phyloP scores from a whole-genome alignment of 2,888 invertebrate species.

The Bembecia ichneumoniformis region DNA sequence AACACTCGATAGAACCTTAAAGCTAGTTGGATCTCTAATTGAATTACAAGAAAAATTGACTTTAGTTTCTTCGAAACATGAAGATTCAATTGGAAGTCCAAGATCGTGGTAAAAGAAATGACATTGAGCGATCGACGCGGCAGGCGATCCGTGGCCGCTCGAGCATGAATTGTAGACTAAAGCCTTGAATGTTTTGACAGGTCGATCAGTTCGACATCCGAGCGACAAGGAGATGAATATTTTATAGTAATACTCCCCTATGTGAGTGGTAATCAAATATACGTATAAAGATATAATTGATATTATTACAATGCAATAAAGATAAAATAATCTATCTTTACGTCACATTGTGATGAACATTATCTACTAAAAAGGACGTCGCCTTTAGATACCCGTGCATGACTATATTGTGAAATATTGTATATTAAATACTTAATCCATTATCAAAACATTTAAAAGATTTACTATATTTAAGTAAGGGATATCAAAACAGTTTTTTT shows the following conservation, averaged over 20 bases:
- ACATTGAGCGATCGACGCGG: constrained; percentile 52
- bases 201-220: constrained; percentile 25
- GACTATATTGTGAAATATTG: too few species aligned
- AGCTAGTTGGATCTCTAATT: not conserved
- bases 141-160: constrained; percentile 26
- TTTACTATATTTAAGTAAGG: too few species aligned
- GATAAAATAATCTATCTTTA: too few species aligned
- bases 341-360: too few species aligned
- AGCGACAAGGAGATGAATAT: constrained; percentile 5
- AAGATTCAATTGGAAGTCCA: constrained; percentile 35
- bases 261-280: too few species aligned
- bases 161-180: constrained; percentile 43
- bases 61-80: not conserved
- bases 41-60: not conserved
- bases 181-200: constrained; percentile 36
- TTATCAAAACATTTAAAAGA: too few species aligned
- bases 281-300: too few species aligned
- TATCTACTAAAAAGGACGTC: too few species aligned
- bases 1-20: not conserved
- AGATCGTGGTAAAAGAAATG: constrained; percentile 42
- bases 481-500: too few species aligned
- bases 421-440: too few species aligned
- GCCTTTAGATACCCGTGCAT: too few species aligned
- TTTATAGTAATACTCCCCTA: not conserved
- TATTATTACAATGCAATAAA: too few species aligned